A percentile compares a stretch with the other conserved stretches of the same genome.
These are phyloP conservation scores for Machimus atricapillus DNA, from an alignment of 2,888 invertebrate genomes.

Conservation along the genomic window DNA sequence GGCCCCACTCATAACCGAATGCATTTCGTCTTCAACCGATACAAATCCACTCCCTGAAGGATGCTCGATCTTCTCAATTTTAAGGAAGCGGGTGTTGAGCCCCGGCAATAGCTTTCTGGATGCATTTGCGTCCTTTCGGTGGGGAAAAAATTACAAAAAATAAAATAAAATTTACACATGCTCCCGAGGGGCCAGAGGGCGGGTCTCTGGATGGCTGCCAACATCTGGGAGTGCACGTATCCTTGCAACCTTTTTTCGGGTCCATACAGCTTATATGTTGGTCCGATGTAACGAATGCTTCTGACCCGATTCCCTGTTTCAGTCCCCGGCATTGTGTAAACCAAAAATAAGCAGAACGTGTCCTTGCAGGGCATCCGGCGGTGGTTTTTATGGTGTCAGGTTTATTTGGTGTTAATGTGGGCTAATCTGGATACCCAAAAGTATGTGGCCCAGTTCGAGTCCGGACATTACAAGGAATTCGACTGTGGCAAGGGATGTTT, in stretches of 20 bases:
- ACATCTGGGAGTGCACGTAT: background rate
- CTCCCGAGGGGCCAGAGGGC: background rate
- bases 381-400: conserved; percentile 1
- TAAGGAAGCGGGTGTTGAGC: background rate
- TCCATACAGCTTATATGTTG: background rate
- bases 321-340: background rate
- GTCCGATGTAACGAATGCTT: conserved; percentile 6
- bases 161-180: conserved; percentile 17
- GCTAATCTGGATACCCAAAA: background rate
- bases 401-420: conserved; percentile 19
- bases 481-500: background rate
- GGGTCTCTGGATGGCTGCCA: background rate
- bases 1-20: background rate
- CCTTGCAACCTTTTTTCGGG: background rate
- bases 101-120: background rate
- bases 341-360: conserved; percentile 5
- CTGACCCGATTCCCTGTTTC: background rate
- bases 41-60: background rate
- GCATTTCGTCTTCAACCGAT: background rate
- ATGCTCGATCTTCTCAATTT: background rate
- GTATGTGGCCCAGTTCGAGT: background rate
- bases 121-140: background rate
- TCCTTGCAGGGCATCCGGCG: background rate
- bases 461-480: background rate
- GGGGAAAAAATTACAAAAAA: background rate